A percentile compares a stretch with the other conserved stretches of the same genome.
These are phyloP conservation scores for Parasteatoda tepidariorum DNA, from an alignment of 1,140 invertebrate species.

Conservation along the genomic window DNA sequence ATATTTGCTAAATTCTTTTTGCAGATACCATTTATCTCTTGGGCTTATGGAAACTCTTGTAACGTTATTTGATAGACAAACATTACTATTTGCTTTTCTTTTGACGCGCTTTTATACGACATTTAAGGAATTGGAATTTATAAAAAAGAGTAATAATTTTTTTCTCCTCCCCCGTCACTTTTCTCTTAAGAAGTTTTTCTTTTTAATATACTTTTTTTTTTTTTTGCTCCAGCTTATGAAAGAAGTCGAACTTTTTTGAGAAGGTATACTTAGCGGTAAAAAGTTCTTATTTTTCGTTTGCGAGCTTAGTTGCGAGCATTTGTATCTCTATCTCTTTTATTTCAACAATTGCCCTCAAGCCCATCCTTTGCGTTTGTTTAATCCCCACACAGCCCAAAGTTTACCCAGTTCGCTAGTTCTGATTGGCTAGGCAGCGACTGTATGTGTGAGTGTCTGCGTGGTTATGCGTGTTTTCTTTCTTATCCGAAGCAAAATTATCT, in stretches of 20 bases:
- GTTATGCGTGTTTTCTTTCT: constrained; percentile 58
- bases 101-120: constrained; percentile 57
- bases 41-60: constrained; percentile 42
- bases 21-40: constrained; percentile 52
- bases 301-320: constrained; percentile 46
- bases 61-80: constrained; percentile 56
- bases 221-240: constrained; percentile 38
- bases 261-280: constrained; percentile 57
- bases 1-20: constrained; percentile 60
- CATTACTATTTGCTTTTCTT: constrained; percentile 59
- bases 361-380: constrained; percentile 57
- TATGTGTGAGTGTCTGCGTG: constrained; percentile 40
- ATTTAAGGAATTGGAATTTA: constrained; percentile 58
- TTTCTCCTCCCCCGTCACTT: background rate
- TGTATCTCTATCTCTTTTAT: constrained; percentile 58
- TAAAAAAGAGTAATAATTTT: constrained; percentile 27
- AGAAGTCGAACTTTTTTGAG: constrained; percentile 44
- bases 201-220: constrained; percentile 20
- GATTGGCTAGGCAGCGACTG: constrained; percentile 48
- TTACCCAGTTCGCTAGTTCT: constrained; percentile 59
- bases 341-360: constrained; percentile 57
- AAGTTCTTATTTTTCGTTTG: constrained; percentile 55
- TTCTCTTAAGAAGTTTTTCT: background rate
- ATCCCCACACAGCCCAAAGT: constrained; percentile 58
- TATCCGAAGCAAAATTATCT: constrained; percentile 57